Evolutionary conservation across 2,888 invertebrate species (phyloP), one percentile per base, ranked within the genome.

Genomic region (Cheilosia impressa): DNA sequence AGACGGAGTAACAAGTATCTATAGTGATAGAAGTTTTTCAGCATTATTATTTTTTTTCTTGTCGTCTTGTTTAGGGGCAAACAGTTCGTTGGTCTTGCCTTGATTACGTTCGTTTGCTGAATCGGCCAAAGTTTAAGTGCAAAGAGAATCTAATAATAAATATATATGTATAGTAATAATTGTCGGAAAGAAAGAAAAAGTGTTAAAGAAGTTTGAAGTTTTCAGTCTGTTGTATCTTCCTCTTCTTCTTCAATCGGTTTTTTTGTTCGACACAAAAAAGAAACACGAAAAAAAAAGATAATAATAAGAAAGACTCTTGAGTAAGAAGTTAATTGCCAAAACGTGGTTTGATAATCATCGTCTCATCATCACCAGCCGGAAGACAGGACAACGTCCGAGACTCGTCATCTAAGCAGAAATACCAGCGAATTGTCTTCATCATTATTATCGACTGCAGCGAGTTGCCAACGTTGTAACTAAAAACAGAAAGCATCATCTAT

Each of bases 41-140:
- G 27, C 24, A 57, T 63, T 55, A 57, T 50, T 50, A 15, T 34
- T 65, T 47, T 10, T 10, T 34, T 31, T 45, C 43, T 55, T 68
- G 55, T 66, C 19, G 57, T 58, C 31, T 45, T 55, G 52, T 62
- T 62, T 75, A 76, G 73, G 80, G 66, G 76, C 68, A 65, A 84
- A 80, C 76, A 81, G 85, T 85, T 85, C 85, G 81, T 81, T 81
- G 77, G 80, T 72, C 84, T 80, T 76, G 75, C 80, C 57, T 80
- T 85, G 71, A 76, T 80, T 85, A 72, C 81, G 81, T 72, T 85
- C 76, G 71, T 69, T 80, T 76, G 65, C 76, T 72, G 62, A 85
- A 72, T 79, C 75, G 79, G 75, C 75, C 60, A 79, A 79, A 77
- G 77, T 83, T 83, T 52, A 75, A 84, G 84, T 84, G 84, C 75